phyloP scores from a whole-genome alignment of 2,113 vertebrate genomes.

The Steatornis caripensis region DNA sequence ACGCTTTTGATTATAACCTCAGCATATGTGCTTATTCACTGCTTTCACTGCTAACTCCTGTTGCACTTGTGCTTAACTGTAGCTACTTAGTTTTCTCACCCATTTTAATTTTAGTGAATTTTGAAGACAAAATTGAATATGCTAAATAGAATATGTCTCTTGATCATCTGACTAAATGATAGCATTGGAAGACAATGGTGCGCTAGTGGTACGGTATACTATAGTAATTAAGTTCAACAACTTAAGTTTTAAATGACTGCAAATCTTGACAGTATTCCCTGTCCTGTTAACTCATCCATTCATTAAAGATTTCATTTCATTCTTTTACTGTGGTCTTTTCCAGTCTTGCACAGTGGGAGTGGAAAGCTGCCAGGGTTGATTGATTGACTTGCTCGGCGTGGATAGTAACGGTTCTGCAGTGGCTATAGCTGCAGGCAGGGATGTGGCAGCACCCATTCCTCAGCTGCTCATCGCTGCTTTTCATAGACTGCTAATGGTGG shows the following conservation, averaged over 20 bases:
- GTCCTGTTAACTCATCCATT: not conserved
- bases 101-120: not conserved
- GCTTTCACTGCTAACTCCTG: not conserved
- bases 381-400: not conserved
- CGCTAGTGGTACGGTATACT: not conserved
- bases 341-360: not conserved
- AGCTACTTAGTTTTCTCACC: not conserved
- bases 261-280: not conserved
- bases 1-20: not conserved
- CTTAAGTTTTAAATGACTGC: not conserved
- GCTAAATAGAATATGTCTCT: not conserved
- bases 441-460: not conserved
- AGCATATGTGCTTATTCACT: not conserved
- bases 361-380: not conserved
- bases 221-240: not conserved
- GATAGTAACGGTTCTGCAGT: not conserved
- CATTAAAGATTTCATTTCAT: not conserved
- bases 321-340: not conserved
- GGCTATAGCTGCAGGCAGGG: not conserved
- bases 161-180: not conserved
- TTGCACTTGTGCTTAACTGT: not conserved
- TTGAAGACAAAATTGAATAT: not conserved
- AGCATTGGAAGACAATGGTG: not conserved
- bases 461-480: rapidly evolving
- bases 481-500: not conserved